Base-by-base conservation (phyloP, 2,113 vertebrate genomes). In the Boulengeromyrus knoepffleri region DNA sequence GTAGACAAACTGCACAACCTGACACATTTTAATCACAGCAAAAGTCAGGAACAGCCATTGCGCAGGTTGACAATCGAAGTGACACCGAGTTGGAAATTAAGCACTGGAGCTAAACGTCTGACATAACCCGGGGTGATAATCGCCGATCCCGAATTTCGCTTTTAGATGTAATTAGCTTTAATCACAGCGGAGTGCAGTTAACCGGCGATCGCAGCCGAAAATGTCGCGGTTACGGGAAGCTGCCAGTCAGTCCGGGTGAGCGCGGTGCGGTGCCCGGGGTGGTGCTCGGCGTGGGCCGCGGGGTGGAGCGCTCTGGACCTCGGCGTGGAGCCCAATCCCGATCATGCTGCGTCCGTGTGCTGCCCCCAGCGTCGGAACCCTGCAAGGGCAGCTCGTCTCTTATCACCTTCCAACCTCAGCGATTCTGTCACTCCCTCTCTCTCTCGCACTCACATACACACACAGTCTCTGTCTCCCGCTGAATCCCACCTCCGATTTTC, bases 341-440 rank as follows among this genome's bases (percentile, higher is more conserved):
- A 85, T 47, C 9, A 74, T n/a, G 49, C 36, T 56, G 85, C 45
- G 74, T 83, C 89, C 91, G 90, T 84, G 91, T 95, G 94, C 94
- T 95, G 95, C 95, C 95, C 95, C 95, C 94, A 95, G 94, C 93
- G 94, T 94, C 92, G 53, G 92, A 94, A 91, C 92, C 90, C 92
- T 88, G 94, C 91, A 94, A 95, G 89, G 94, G 91, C 95, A 95
- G 3, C 62, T 92, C 27, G n/a, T 89, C 80, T 53, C 70, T 62
- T 93, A 92, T 95, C 95, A 95, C 95, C 94, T 94, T 95, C 93
- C 95, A 95, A 95, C 95, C 94, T 95, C 94, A 94, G 94, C 95
- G 91, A 91, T 89, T 58, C 77, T 89, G 53, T 66, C 92, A 91
- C 92, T 88, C 89, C n/a, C 84, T 90, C 77, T 80, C 89, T 89